A percentile compares a stretch with the other conserved stretches of the same genome.
phyloP scores from a whole-genome alignment of 1,140 invertebrate genomes.

The Ruditapes philippinarum region DNA sequence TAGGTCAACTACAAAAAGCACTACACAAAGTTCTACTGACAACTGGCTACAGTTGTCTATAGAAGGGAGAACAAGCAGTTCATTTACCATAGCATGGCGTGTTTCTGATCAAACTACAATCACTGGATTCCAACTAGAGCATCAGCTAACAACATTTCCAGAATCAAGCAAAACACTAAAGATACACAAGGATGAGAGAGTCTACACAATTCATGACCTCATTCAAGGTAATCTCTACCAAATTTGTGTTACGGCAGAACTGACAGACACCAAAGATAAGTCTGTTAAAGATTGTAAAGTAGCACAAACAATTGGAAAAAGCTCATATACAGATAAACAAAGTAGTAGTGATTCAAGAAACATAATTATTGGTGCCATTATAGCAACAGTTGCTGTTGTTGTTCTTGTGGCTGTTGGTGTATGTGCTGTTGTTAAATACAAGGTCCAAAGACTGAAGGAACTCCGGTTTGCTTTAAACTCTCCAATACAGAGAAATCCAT shows the following conservation, averaged over 20 bases:
- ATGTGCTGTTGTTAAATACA: slow-evolving; percentile 54
- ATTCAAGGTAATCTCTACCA: slow-evolving; percentile 31
- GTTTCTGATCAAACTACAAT: not conserved
- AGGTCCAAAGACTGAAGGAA: slow-evolving; percentile 16
- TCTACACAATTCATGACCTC: slow-evolving; percentile 12
- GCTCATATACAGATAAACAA: not conserved
- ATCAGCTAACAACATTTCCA: not conserved
- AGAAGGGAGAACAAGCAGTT: not conserved
- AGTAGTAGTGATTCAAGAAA: not conserved
- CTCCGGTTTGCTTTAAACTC: not conserved
- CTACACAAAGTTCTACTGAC: not conserved
- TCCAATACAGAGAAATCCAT: not conserved
- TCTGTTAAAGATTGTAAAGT: slow-evolving; percentile 32
- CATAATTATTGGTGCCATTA: slow-evolving; percentile 23
- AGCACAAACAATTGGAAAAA: slow-evolving; percentile 17
- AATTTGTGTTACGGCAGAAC: slow-evolving; percentile 45
- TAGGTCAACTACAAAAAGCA: not conserved
- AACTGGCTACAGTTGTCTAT: slow-evolving; percentile 22
- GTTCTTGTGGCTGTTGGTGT: slow-evolving; percentile 43
- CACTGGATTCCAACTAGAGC: slow-evolving; percentile 39
- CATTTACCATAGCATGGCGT: slow-evolving; percentile 32
- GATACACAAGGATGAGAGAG: slow-evolving; percentile 28
- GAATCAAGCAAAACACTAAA: not conserved
- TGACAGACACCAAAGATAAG: not conserved
- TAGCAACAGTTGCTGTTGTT: slow-evolving; percentile 22